These are phyloP conservation scores for Malurus splendens DNA, from an alignment of 2,797 vertebrate genomes.

Conservation along the genomic window DNA sequence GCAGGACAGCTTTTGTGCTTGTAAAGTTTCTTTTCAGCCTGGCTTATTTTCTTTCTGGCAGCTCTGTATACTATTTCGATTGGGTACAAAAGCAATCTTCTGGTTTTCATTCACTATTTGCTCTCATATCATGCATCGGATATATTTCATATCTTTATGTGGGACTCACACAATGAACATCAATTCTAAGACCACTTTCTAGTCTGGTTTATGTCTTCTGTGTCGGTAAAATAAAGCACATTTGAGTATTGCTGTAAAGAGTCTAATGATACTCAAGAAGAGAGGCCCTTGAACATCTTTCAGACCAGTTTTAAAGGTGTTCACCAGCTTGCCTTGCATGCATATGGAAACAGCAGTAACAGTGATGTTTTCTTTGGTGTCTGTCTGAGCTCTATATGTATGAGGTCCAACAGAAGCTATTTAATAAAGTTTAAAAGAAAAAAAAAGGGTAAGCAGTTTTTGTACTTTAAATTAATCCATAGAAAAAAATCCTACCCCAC, in stretches of 20 bases:
- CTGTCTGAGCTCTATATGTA: neutral
- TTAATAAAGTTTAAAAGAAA: neutral
- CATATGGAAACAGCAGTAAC: neutral
- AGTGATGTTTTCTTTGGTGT: neutral
- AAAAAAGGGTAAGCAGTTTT: neutral
- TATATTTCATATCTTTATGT: neutral
- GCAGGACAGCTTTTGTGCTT: neutral
- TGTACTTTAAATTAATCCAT: neutral
- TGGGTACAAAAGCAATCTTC: neutral
- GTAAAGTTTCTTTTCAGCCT: neutral
- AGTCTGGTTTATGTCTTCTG: neutral
- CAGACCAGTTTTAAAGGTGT: neutral
- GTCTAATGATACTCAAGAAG: neutral
- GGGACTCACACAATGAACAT: neutral
- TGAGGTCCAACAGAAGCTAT: neutral
- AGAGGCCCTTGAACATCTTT: neutral
- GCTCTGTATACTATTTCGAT: neutral
- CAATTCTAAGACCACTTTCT: neutral
- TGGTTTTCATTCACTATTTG: neutral
- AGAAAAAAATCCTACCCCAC: accelerated
- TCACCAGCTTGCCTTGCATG: neutral
- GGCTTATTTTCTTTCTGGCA: neutral
- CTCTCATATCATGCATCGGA: neutral
- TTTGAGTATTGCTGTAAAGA: neutral
- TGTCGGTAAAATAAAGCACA: neutral